A percentile compares a stretch with the other conserved stretches of the same genome.
These are phyloP conservation scores for Eucidaris tribuloides DNA, from an alignment of 35 echinoderm and acorn worm species.

Conservation along the genomic window DNA sequence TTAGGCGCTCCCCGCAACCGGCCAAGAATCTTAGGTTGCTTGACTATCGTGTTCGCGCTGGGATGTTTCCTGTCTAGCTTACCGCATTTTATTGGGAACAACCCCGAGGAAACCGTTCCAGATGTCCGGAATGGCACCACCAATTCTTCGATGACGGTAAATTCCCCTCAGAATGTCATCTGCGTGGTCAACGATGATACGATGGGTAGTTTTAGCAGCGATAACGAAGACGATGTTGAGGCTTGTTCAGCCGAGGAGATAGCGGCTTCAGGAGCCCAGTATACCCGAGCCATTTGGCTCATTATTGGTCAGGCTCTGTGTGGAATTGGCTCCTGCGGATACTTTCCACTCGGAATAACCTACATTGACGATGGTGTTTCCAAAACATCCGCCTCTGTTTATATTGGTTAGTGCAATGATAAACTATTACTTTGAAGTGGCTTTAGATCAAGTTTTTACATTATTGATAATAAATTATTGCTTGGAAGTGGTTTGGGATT, in stretches of 20 bases:
- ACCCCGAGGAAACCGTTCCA: not conserved
- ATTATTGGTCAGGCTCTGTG: conserved; percentile 63
- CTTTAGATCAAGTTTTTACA: no score
- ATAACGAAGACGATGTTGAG: not conserved
- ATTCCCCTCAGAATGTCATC: not conserved
- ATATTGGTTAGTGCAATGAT: conserved; percentile 84
- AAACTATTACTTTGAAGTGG: no score
- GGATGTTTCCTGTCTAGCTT: conserved; percentile 39
- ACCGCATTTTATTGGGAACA: conserved; percentile 67
- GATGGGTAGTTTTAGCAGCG: not conserved
- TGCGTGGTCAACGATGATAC: not conserved
- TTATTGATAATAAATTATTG: no score
- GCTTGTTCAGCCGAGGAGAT: conserved; percentile 40
- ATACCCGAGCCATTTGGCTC: conserved; percentile 28
- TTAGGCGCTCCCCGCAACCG: conserved; percentile 57
- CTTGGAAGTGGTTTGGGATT: no score
- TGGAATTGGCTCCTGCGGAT: conserved; percentile 29
- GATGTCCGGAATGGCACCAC: not conserved
- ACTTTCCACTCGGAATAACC: conserved; percentile 57
- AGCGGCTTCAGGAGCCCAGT: conserved; percentile 24
- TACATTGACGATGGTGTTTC: conserved; percentile 76
- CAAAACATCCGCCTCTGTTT: conserved; percentile 38
- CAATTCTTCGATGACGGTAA: not conserved
- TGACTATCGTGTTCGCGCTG: conserved; percentile 14
- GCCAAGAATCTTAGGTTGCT: conserved; percentile 62